A percentile compares a stretch with the other conserved stretches of the same genome.
These are phyloP conservation scores for Hanleya hanleyi DNA, from an alignment of 2,888 invertebrate species.

Conservation along the genomic window DNA sequence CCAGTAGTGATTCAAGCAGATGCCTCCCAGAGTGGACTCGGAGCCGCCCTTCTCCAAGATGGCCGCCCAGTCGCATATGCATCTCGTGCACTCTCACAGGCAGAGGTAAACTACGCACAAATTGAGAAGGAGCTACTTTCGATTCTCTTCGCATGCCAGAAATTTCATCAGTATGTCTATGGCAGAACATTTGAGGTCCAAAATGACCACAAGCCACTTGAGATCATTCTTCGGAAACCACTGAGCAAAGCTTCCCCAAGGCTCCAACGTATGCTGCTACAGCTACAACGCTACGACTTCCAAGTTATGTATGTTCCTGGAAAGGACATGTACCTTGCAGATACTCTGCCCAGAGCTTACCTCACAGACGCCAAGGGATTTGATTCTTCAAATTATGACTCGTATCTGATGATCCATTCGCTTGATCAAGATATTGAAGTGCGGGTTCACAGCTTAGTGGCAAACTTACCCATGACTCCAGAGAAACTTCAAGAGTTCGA, in stretches of 20 bases:
- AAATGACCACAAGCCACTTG: slow-evolving; percentile 40
- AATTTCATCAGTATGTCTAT: slow-evolving; percentile 35
- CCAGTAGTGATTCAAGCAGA: slow-evolving; percentile 23
- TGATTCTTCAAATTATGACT: not conserved
- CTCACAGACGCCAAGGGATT: not conserved
- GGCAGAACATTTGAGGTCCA: slow-evolving; percentile 30
- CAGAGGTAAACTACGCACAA: slow-evolving; percentile 37
- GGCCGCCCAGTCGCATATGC: slow-evolving; percentile 37
- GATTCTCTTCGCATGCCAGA: slow-evolving; percentile 30
- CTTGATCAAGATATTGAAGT: slow-evolving; percentile 21
- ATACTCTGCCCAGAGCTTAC: slow-evolving; percentile 37
- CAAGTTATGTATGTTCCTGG: slow-evolving; percentile 32
- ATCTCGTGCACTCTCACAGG: slow-evolving; percentile 31
- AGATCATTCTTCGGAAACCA: slow-evolving; percentile 21
- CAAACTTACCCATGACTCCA: not conserved
- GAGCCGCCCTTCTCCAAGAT: slow-evolving; percentile 32
- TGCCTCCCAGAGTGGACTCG: slow-evolving; percentile 33
- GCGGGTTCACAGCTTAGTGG: slow-evolving; percentile 13
- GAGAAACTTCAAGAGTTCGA: not conserved
- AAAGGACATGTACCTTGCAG: slow-evolving; percentile 39
- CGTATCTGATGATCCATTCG: not conserved
- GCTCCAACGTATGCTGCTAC: slow-evolving; percentile 32
- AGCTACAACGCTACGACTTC: slow-evolving; percentile 27
- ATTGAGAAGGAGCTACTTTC: slow-evolving; percentile 39
- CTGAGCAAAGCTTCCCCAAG: slow-evolving; percentile 19